These are phyloP conservation scores for Fistularia tabacaria DNA, from an alignment of 2,797 vertebrate genomes.

Conservation along the genomic window DNA sequence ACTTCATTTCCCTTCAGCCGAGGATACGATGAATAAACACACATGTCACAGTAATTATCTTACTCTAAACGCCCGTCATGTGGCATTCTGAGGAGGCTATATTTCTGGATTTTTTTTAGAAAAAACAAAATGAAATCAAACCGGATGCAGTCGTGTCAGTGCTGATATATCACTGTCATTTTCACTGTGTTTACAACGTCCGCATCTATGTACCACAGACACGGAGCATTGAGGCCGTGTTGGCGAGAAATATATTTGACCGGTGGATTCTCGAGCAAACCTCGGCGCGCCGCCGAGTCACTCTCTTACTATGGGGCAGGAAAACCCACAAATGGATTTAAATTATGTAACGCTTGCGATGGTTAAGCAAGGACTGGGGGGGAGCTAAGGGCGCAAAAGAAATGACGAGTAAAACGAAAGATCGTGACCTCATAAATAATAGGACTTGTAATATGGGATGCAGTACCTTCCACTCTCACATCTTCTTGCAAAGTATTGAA, in stretches of 20 bases:
- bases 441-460: conserved; percentile 2
- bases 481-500: background rate
- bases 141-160: too few relatives aligned
- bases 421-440: conserved; percentile 2
- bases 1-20: conserved; percentile 49
- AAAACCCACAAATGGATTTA: conserved; percentile 8
- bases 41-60: conserved; percentile 37
- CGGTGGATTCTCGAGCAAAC: conserved; percentile 11
- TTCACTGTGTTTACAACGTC: too few relatives aligned
- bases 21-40: conserved; percentile 15
- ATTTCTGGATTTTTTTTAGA: too few relatives aligned
- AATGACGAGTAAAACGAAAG: background rate
- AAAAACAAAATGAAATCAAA: too few relatives aligned
- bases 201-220: too few relatives aligned
- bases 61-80: conserved; percentile 14
- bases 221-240: background rate
- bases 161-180: too few relatives aligned
- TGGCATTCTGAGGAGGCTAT: background rate
- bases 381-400: too few relatives aligned
- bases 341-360: conserved; percentile 20
- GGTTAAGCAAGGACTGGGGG: conserved; percentile 2
- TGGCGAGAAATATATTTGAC: conserved; percentile 22
- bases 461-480: background rate
- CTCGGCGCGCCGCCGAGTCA: too few relatives aligned
- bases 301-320: background rate